These are phyloP conservation scores for Tyto alba DNA, from an alignment of 2,113 vertebrate genomes.

Conservation along the genomic window DNA sequence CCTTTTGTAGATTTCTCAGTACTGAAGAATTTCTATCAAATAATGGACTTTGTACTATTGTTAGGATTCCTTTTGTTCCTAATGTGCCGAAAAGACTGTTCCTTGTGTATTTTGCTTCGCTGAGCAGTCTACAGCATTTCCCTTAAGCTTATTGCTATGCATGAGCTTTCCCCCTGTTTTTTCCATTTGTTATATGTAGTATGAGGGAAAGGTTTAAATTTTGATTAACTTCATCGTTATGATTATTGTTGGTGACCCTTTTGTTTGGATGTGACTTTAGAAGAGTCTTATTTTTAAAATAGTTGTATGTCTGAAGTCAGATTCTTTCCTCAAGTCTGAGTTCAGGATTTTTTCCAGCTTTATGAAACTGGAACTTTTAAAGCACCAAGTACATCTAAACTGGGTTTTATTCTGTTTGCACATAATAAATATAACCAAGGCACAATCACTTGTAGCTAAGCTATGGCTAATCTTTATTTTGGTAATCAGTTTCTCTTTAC, in stretches of 20 bases:
- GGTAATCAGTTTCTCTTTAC: neutral
- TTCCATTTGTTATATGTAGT: neutral
- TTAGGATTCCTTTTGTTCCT: conserved; percentile 14
- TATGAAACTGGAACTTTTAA: neutral
- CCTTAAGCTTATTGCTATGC: neutral
- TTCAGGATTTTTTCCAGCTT: neutral
- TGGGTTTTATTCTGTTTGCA: neutral
- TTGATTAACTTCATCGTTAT: neutral
- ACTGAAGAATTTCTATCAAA: neutral
- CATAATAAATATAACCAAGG: neutral
- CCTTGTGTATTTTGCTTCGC: neutral
- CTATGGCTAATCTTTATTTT: neutral
- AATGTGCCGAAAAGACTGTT: neutral
- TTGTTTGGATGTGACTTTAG: neutral
- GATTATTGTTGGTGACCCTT: neutral
- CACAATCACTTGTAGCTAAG: neutral
- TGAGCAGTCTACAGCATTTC: neutral
- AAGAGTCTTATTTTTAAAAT: neutral
- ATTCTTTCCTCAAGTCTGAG: neutral
- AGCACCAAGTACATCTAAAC: neutral
- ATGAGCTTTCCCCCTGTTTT: neutral
- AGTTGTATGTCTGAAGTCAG: neutral
- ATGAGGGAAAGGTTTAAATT: neutral
- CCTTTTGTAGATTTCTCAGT: neutral
- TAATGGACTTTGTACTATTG: neutral